phyloP scores from a whole-genome alignment of 2,888 invertebrate species.

The Hypomecis atomaria region DNA sequence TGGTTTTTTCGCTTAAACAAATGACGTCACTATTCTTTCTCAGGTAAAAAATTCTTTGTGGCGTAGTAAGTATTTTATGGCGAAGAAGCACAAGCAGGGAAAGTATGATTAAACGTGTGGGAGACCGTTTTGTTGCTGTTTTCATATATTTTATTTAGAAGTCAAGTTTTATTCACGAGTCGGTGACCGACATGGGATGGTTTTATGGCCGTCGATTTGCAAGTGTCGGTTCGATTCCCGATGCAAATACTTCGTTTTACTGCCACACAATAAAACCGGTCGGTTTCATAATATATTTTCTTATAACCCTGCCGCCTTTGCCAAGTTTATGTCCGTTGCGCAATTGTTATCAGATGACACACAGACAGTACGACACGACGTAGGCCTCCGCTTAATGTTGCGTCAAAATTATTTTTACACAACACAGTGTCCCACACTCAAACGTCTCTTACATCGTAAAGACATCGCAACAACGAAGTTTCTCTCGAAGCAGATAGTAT shows the following conservation, averaged over 20 bases:
- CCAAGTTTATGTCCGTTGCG: conserved; percentile 58
- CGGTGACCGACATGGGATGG: conserved; percentile 67
- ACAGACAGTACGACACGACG: conserved; percentile 22
- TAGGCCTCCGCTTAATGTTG: conserved; percentile 10
- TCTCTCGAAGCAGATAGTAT: too few relatives aligned
- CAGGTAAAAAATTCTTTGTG: conserved; percentile 8
- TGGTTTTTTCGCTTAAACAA: conserved; percentile 5
- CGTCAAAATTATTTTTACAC: conserved; percentile 7
- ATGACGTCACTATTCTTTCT: conserved; percentile 12
- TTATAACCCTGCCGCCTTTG: conserved; percentile 54
- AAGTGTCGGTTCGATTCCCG: conserved; percentile 72
- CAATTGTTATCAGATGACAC: conserved; percentile 63
- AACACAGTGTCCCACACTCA: not conserved
- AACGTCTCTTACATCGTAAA: too few relatives aligned
- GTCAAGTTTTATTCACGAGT: conserved; percentile 70
- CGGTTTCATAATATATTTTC: conserved; percentile 71
- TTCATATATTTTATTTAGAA: conserved; percentile 31
- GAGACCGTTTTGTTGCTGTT: conserved; percentile 32
- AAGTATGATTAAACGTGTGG: conserved; percentile 20
- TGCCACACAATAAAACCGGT: conserved; percentile 69
- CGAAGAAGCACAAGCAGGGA: not conserved
- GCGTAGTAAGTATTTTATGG: conserved; percentile 12
- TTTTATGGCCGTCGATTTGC: conserved; percentile 77
- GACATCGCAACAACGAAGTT: too few relatives aligned
- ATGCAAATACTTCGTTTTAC: conserved; percentile 74